Base-by-base conservation (phyloP, 2,113 vertebrate species). In the Scomber scombrus region DNA sequence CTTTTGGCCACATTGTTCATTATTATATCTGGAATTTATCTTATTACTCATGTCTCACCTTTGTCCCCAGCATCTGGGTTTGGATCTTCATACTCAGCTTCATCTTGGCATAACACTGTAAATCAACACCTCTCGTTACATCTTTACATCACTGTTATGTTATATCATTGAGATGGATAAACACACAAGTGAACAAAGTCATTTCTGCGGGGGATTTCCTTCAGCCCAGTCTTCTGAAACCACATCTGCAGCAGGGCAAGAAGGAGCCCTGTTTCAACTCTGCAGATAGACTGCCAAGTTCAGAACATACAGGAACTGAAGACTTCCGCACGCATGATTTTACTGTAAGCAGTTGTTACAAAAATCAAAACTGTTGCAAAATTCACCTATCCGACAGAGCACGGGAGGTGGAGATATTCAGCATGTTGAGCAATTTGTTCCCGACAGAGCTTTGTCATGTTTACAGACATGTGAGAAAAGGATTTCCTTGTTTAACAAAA, bases 321-420 rank as follows among this genome's bases (percentile, higher is more conserved):
- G 0, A 89, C 76, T 78, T 80, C 82, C 69, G 18, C 56, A 2
- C 31, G 1, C 1, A 71, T 16, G 21, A 45, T 75, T 78, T 40
- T 40, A 40, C 34, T 9, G 34, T 21, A 71, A 72, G 47, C 0
- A 2, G 8, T 63, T 72, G 47, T 65, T 56, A 54, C 23, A 67
- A 49, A 83, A 85, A 85, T 83, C 31, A 2, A 62, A 80, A 75
- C 21, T 10, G 51, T 89, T 82, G 58, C 80, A 70, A 85, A 81
- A 21, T 55, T 3, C 21, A 49, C 0, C 23, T 16, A 15, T 8
- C 43, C 21, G 18, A 60, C 26, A 5, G 54, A 34, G 1, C 12
- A 1, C 11, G 71, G 50, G 5, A 68, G 71, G 80, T 40, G 64
- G 72, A 74, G 54, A 78, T 64, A 14, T n/a, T 64, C 2, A 40